Conservation (phyloP, 1,140 invertebrate species). For the Olivierus martensii region DNA sequence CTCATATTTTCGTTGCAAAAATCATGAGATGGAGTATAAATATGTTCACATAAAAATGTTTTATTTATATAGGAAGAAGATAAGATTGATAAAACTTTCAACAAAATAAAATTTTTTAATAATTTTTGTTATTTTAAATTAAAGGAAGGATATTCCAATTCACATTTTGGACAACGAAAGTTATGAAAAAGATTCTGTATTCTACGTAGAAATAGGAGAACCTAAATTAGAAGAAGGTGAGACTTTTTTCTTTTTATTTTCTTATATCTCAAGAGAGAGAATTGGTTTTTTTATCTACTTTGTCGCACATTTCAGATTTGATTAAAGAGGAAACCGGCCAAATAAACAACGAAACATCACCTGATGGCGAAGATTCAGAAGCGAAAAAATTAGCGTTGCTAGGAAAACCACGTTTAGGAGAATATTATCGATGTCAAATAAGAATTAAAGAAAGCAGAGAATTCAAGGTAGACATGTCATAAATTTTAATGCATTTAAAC, state of each 20-base stretch:
- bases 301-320: slow-evolving; percentile 10
- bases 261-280: neutral
- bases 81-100: too few species aligned
- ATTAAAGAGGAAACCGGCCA: slow-evolving; percentile 12
- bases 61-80: too few species aligned
- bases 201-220: slow-evolving; percentile 80
- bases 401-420: slow-evolving; percentile 78
- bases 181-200: slow-evolving; percentile 91
- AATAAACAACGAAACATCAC: slow-evolving; percentile 4
- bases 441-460: slow-evolving; percentile 94
- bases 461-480: slow-evolving; percentile 60
- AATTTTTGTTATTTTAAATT: slow-evolving; percentile 36
- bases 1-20: too few species aligned
- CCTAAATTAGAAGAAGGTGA: slow-evolving; percentile 73
- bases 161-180: slow-evolving; percentile 91
- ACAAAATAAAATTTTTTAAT: too few species aligned
- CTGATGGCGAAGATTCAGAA: slow-evolving; percentile 33
- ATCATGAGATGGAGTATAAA: too few species aligned
- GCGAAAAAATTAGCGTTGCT: slow-evolving; percentile 81
- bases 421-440: slow-evolving; percentile 64
- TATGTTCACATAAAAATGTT: too few species aligned
- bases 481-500: neutral
- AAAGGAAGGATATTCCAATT: slow-evolving; percentile 69
- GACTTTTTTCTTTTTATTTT: slow-evolving; percentile 19
- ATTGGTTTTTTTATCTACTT: slow-evolving; percentile 3